Percentiles rank a stretch among this genome's conserved stretches.
phyloP scores from a whole-genome alignment of 2,797 vertebrate genomes.

The Atherinosoma microstoma region DNA sequence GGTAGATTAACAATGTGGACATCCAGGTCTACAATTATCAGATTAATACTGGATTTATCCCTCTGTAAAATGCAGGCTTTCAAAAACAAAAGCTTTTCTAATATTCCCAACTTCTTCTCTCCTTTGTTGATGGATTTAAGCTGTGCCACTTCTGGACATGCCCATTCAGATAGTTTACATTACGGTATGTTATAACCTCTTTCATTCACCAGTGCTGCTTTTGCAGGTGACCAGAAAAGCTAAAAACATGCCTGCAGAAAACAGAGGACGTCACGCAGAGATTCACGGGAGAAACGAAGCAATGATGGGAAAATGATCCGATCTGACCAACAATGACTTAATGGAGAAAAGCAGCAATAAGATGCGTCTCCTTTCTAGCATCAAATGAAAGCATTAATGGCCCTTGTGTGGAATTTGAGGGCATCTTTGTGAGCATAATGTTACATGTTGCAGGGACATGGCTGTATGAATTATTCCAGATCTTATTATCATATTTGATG shows the following conservation, averaged over 20 bases:
- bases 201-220: not conserved
- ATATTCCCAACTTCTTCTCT: not conserved
- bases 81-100: not conserved
- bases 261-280: not conserved
- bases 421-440: not conserved
- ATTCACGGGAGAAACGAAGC: not conserved
- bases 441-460: not conserved
- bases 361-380: not conserved
- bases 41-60: not conserved
- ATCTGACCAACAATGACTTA: not conserved
- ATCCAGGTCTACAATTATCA: not conserved
- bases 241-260: not conserved
- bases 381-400: not conserved
- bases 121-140: not conserved
- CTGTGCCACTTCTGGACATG: not conserved
- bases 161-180: too few relatives aligned
- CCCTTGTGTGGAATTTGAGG: not conserved
- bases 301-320: not conserved
- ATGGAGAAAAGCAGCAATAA: not conserved
- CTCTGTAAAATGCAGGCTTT: fast-evolving
- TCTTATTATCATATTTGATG: not conserved
- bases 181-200: too few relatives aligned
- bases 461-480: not conserved
- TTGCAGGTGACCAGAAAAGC: not conserved
- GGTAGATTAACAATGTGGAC: too few relatives aligned